A percentile compares a stretch with the other conserved stretches of the same genome.
Evolutionary conservation across 2,797 vertebrate species (phyloP).

Genomic region (Siniperca obscura): DNA sequence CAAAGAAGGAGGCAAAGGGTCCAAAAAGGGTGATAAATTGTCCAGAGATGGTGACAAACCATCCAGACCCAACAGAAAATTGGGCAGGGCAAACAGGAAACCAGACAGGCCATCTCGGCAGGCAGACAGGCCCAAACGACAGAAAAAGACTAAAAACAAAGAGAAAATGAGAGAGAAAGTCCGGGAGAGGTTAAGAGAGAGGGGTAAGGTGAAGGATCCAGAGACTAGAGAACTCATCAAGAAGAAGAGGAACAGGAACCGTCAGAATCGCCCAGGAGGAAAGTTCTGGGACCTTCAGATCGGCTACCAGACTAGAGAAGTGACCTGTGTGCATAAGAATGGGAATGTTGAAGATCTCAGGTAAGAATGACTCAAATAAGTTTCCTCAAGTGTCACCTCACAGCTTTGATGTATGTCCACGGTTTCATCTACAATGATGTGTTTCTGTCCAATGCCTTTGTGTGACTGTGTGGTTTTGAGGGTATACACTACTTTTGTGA

Average conservation of each 20-base stretch:
- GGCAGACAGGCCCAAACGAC: slow-evolving; percentile 72
- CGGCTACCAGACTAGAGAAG: slow-evolving; percentile 93
- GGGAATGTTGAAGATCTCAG: slow-evolving; percentile 88
- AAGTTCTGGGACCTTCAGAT: slow-evolving; percentile 95
- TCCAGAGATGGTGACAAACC: slow-evolving; percentile 56
- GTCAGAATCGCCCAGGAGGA: slow-evolving; percentile 93
- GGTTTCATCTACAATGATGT: neutral
- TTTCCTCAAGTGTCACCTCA: neutral
- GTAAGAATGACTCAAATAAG: slow-evolving; percentile 78
- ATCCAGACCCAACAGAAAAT: slow-evolving; percentile 63
- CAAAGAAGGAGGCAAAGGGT: slow-evolving; percentile 42
- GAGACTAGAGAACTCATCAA: slow-evolving; percentile 94
- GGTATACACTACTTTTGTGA: neutral
- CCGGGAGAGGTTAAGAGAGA: slow-evolving; percentile 86
- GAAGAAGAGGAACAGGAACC: slow-evolving; percentile 93
- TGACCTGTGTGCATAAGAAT: slow-evolving; percentile 91
- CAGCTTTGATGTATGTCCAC: neutral
- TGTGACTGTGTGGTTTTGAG: neutral
- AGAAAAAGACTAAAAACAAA: slow-evolving; percentile 83
- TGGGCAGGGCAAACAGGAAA: slow-evolving; percentile 57
- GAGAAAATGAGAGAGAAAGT: slow-evolving; percentile 84
- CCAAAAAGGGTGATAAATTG: slow-evolving; percentile 51
- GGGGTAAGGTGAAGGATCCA: slow-evolving; percentile 86
- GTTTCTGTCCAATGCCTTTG: neutral
- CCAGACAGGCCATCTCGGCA: slow-evolving; percentile 67